Base-by-base conservation (phyloP, 2,113 vertebrate species). In the Macrotus californicus region DNA sequence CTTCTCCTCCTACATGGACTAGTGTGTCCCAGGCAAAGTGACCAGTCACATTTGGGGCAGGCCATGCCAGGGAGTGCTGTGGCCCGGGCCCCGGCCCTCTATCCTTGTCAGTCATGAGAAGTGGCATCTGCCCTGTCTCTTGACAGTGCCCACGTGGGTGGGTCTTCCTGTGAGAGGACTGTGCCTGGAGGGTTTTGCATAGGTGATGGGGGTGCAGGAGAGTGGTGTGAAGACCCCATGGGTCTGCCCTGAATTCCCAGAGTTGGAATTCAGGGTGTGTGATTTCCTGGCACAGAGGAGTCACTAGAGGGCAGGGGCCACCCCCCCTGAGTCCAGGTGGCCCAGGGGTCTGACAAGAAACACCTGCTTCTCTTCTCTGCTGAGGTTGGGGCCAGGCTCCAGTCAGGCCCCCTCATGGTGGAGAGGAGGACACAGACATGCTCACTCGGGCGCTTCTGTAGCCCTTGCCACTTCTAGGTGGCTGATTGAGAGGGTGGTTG, bases 301-400 rank as follows among this genome's bases (percentile, higher is more conserved):
- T 67, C 54, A 6, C 29, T 7, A 1, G 46, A 81, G 52, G 66
- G 12, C 48, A 16, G 72, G 14, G 10, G 31, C 39, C 12, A 4
- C 8, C 34, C 0, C 6, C 26, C 56, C 34, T 7, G 19, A 22
- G 61, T 50, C 39, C 21, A 2, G 0, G 18, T 2, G 31, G 43
- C 34, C 26, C 5, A 3, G 15, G 29, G 3, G 0, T 43, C 56
- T 34, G 10, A 14, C 50, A 9, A 29, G 73, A 41, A 36, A 34
- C 54, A 48, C 9, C 21, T 22, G 22, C 18, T 75, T 22, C 50
- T 46, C 54, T 36, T 41, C 61, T 26, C 0, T 0, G 19, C 19
- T 26, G n/a, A 24, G 2, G 54, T 22, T 7, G 43, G 36, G 69
- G 69, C 7, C 0, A 0, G 34, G 43, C 69, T 39, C 7, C 54